phyloP scores from a whole-genome alignment of 2,113 vertebrate genomes.

The Hiodon alosoides region DNA sequence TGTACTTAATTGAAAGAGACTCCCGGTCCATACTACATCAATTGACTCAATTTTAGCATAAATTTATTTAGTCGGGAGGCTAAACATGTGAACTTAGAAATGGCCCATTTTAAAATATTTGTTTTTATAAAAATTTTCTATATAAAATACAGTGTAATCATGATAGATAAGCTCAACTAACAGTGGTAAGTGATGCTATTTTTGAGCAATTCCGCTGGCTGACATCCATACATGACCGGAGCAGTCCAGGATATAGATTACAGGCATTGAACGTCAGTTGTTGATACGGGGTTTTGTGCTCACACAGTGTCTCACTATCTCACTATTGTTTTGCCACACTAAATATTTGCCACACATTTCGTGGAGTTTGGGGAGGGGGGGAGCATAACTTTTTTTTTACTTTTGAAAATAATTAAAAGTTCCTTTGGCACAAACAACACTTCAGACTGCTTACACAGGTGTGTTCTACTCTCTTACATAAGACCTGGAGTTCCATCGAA shows the following conservation, averaged over 20 bases:
- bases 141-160: not conserved
- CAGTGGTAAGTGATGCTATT: not conserved
- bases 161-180: not conserved
- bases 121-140: not conserved
- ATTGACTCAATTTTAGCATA: not conserved
- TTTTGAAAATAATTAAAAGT: conserved; percentile 5
- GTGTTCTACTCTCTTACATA: conserved; percentile 39
- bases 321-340: not conserved
- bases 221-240: not conserved
- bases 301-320: not conserved
- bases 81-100: not conserved
- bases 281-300: not conserved
- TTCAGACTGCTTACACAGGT: conserved; percentile 11
- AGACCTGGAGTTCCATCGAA: conserved; percentile 53
- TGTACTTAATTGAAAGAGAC: not conserved
- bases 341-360: not conserved
- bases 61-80: not conserved
- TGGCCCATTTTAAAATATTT: not conserved
- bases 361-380: not conserved
- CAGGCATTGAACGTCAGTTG: not conserved
- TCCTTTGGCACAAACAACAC: conserved; percentile 13
- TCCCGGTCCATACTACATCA: not conserved
- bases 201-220: not conserved
- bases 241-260: not conserved
- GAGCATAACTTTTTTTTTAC: not conserved